Evolutionary conservation across 2,888 invertebrate species (phyloP), one percentile per base, ranked within the genome.

Genomic region (Tetragonula carbonaria): DNA sequence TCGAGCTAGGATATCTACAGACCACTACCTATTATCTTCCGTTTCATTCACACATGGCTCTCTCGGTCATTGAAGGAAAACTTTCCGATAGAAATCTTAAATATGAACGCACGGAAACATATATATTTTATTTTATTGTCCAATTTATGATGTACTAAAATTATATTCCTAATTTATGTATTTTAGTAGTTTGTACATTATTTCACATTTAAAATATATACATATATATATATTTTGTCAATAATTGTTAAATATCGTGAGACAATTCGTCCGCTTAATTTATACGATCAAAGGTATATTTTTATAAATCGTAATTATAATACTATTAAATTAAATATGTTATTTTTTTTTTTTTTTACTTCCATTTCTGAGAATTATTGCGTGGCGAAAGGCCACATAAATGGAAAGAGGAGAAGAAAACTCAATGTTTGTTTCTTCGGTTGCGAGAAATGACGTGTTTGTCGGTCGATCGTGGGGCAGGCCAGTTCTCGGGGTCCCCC

Each of bases 401-500:
- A 67, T 51, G 16, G 16, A 63, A 50, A 66, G 65, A 63, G 28
- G 45, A 70, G 65, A 28, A 73, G 23, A 51, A 66, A 71, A 55
- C 62, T 79, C 57, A 59, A 23, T 14, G 50, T 23, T 23, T 23
- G 57, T 71, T 79, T 45, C 45, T 65, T 70, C 51, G 67, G 68
- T 75, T 72, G 63, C 38, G 65, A 77, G 84, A 82, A 82, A 82
- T 87, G 80, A 86, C 82, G 86, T 87, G 78, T 80, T 80, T 82
- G 82, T 80, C 77, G 84, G 80, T 77, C 86, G 90, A 92, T 87
- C 93, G 92, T 93, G 93, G 91, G 93, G 93, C 93, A 94, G 94
- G 94, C 93, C 94, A 94, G 94, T 94, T 94, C 93, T 91, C 75
- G 93, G 93, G 93, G 93, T 93, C 93, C 93, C 93, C 91, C 93